These are phyloP conservation scores for Chrosomus eos DNA, from an alignment of 2,797 vertebrate genomes.

Conservation along the genomic window DNA sequence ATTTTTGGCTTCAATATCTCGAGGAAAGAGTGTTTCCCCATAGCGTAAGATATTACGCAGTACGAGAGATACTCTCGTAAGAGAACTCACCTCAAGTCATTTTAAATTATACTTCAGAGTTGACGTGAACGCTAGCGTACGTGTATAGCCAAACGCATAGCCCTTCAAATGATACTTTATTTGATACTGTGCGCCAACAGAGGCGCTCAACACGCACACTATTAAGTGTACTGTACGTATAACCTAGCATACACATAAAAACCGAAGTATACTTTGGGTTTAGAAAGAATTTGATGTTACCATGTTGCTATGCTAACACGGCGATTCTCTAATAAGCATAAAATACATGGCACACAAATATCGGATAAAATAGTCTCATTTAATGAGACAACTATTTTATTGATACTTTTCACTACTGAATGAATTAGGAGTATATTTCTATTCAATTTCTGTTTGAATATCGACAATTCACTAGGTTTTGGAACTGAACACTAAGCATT, in stretches of 20 bases:
- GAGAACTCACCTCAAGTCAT: neutral
- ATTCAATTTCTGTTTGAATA: neutral
- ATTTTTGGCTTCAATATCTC: too few species aligned
- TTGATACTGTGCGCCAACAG: neutral
- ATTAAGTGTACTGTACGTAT: neutral
- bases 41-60: too few species aligned
- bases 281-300: neutral
- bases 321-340: neutral
- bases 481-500: neutral
- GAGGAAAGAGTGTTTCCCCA: too few species aligned
- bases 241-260: neutral
- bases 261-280: neutral
- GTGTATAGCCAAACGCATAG: neutral
- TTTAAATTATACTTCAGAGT: neutral
- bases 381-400: neutral
- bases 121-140: neutral
- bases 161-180: neutral
- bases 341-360: neutral
- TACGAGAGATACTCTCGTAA: too few species aligned
- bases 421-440: neutral
- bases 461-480: constrained; percentile 20
- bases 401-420: neutral
- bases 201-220: neutral
- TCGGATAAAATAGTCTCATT: neutral
- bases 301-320: neutral